Conservation (phyloP, 2,888 invertebrate genomes). For the Lamellibrachia columna region DNA sequence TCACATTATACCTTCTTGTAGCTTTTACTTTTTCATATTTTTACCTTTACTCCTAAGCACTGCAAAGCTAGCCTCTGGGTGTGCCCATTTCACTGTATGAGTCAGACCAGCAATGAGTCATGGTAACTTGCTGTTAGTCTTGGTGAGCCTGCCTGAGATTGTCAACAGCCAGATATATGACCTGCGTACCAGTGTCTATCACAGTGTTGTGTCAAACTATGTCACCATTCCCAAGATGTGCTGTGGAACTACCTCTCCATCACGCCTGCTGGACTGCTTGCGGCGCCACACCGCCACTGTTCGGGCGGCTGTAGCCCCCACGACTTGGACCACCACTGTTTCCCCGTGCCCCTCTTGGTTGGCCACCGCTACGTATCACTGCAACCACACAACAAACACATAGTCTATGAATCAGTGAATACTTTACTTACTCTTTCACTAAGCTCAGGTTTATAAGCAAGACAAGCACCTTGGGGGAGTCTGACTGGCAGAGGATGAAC, state of each 20-base stretch:
- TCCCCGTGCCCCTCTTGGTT: neutral
- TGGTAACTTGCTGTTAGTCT: neutral
- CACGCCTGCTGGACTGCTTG: neutral
- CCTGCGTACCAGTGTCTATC: neutral
- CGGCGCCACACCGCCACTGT: neutral
- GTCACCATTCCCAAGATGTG: neutral
- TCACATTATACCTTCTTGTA: neutral
- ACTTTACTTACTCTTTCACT: neutral
- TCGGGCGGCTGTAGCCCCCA: neutral
- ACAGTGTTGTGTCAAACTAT: slow-evolving; percentile 12
- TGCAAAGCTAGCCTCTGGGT: neutral
- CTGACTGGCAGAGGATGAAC: neutral
- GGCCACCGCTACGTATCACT: slow-evolving; percentile 9
- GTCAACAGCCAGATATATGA: neutral
- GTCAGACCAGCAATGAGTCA: neutral
- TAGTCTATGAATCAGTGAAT: neutral
- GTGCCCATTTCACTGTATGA: neutral
- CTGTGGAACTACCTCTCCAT: neutral
- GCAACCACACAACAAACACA: neutral
- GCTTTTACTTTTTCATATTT: neutral
- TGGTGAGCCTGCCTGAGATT: neutral
- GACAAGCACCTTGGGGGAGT: neutral
- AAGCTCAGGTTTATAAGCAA: no score
- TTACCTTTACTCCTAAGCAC: neutral
- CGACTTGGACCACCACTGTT: neutral